phyloP scores from a whole-genome alignment of 2,797 vertebrate genomes.

The Melanotaenia maccullochi region DNA sequence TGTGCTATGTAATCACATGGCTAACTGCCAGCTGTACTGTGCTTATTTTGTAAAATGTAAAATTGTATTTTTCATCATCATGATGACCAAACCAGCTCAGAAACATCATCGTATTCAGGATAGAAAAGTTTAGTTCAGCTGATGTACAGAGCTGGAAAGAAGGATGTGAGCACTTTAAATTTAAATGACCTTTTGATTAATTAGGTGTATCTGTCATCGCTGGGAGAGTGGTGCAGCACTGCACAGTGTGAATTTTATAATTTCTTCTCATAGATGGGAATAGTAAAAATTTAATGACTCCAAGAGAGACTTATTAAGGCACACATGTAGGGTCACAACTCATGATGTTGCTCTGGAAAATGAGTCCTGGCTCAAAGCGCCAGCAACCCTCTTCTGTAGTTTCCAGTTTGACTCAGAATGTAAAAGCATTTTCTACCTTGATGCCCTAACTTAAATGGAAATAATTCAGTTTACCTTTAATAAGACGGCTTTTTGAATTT shows the following conservation, averaged over 20 bases:
- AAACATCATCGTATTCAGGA: background rate
- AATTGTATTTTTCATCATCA: too few species aligned
- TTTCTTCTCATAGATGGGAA: constrained; percentile 38
- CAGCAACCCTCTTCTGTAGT: background rate
- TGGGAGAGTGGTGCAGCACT: constrained; percentile 23
- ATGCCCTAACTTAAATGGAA: constrained; percentile 18
- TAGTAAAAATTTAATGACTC: constrained; percentile 51
- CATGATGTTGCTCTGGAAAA: constrained; percentile 3
- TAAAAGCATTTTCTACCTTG: constrained; percentile 2
- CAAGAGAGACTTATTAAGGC: constrained; percentile 21
- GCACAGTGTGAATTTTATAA: constrained; percentile 22
- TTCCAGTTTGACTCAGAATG: constrained; percentile 8
- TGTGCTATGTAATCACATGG: too few species aligned
- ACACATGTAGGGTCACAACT: constrained; percentile 14
- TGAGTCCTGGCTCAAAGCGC: constrained; percentile 4
- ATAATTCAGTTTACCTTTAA: constrained; percentile 21
- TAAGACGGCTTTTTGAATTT: background rate
- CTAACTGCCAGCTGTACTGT: too few species aligned
- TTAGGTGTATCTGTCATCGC: constrained; percentile 41
- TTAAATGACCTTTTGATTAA: constrained; percentile 45
- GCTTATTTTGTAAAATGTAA: too few species aligned
- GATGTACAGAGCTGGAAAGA: background rate
- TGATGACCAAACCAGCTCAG: background rate
- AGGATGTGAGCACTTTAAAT: constrained; percentile 15
- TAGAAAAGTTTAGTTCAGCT: background rate